Conservation (phyloP, 2,797 vertebrate genomes). For the Acrossocheilus fasciatus region DNA sequence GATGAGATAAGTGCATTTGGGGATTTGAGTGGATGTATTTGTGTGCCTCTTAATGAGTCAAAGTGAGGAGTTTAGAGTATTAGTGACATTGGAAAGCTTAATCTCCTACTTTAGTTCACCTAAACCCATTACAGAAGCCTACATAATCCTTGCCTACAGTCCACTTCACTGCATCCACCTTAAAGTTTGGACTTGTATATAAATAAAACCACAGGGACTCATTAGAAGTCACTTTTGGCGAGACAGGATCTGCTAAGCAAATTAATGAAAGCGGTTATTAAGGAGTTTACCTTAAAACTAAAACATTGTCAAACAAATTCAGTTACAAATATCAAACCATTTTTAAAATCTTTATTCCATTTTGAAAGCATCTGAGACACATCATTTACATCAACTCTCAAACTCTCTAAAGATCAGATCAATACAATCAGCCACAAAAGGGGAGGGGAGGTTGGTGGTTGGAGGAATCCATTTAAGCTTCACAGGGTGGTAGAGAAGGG, state of each 20-base stretch:
- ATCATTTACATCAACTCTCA: conserved; percentile 74
- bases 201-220: not conserved
- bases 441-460: conserved; percentile 54
- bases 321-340: conserved; percentile 57
- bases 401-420: conserved; percentile 65
- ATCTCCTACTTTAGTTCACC: conserved; percentile 29
- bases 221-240: not conserved
- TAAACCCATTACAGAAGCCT: conserved; percentile 50
- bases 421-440: conserved; percentile 33
- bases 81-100: conserved; percentile 40
- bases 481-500: conserved; percentile 42
- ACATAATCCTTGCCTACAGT: conserved; percentile 34
- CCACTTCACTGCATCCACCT: conserved; percentile 29
- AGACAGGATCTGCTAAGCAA: not conserved
- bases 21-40: conserved; percentile 10
- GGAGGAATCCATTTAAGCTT: conserved; percentile 65
- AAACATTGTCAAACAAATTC: not conserved
- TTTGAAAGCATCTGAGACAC: conserved; percentile 72
- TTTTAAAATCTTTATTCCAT: conserved; percentile 74
- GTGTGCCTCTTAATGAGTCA: conserved; percentile 8
- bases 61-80: conserved; percentile 31
- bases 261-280: not conserved
- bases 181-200: not conserved
- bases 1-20: conserved; percentile 18
- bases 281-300: not conserved